Base-by-base conservation (phyloP, 2,888 invertebrate species). In the Strigamia transsilvanica region DNA sequence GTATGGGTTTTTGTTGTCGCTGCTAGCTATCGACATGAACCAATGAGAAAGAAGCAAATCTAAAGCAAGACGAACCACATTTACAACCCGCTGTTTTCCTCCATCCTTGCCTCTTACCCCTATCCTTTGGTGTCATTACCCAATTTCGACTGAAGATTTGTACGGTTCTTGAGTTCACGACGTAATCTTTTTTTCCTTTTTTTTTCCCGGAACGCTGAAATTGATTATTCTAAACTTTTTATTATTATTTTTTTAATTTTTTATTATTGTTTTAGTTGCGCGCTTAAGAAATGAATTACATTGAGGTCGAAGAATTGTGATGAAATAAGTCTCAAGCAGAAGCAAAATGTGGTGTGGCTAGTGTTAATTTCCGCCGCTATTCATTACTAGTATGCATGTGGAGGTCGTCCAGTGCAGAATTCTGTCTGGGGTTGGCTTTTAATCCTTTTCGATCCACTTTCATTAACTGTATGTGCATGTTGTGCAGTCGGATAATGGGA, bases 401-500 rank as follows among this genome's bases (percentile, higher is more conserved):
- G 73, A 73, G 73, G 73, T 73, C 73, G 73, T 73, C 27, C 13
- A 13, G 32, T 73, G 73, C 27, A 21, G 73, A 73, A 32, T 73
- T 73, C 21, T 73, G 73, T 73, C 32, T 73, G 73, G 73, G 73
- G 73, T 73, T 73, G 73, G 73, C 73, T 73, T 73, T 73, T 73
- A 73, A 73, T 73, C 73, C 73, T n/a, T 73, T 73, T 73, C 73
- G 73, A 73, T 73, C 73, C 73, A 73, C 73, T 73, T 73, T 73
- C 73, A 73, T 73, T 73, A 73, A 73, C 73, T 73, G 32, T 73
- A 27, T 13, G 32, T 32, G 73, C 73, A 73, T 73, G 73, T 73
- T 73, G 73, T 73, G 5, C 56, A 18, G 56, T 18, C 9, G 56
- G n/a, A 18, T 9, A 27, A 12, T 23, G 73, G 73, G 32, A 73